Base-by-base conservation (phyloP, 2,888 invertebrate species). In the Caenorhabditis doughertyi region DNA sequence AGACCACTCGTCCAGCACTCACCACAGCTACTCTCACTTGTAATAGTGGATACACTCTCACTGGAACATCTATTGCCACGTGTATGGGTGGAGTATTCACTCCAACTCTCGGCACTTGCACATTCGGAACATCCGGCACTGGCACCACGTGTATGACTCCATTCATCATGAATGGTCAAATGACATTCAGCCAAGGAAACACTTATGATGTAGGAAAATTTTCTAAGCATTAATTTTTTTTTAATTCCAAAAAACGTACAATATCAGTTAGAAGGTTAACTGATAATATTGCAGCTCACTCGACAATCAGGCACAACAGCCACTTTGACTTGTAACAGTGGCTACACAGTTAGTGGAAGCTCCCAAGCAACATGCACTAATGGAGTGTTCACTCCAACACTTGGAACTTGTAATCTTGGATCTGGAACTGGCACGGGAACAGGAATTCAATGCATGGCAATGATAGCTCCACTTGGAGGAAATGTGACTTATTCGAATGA, bases 1-100 rank as follows among this genome's bases (percentile, higher is more conserved):
- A 62, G 68, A n/a, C 44, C 35, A 70, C 64, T 9, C 77, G 70
- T 16, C 60, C 68, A 1, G 16, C 23, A 11, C 55, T 74, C 35
- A 74, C 89, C 25, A 80, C 83, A 3, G 89, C 89, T 16, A 83
- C 87, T 1, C 35, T 89, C 16, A 84, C 76, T 3, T 89, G 89
- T 53, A 83, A 80, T 64, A 32, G 71, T 18, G 88, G 86, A 21
- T 82, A 68, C 55, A 79, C 84, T 3, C 55, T 84, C 9, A 55
- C 35, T 13, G 81, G 81, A 55, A 67, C 42, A 8, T 35, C 79
- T 4, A 13, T 25, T 1, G 16, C 76, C 42, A 70, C 74, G 3
- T 79, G 84, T 53, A 64, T 71, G 35, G 53, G 44, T 32, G 85
- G 85, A 27, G 23, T 35, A 9, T 86, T 84, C 84, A 58, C 64